Evolutionary conservation across 2,113 vertebrate genomes (phyloP), one percentile per base, ranked within the genome.

Genomic region (Ophiodon elongatus): DNA sequence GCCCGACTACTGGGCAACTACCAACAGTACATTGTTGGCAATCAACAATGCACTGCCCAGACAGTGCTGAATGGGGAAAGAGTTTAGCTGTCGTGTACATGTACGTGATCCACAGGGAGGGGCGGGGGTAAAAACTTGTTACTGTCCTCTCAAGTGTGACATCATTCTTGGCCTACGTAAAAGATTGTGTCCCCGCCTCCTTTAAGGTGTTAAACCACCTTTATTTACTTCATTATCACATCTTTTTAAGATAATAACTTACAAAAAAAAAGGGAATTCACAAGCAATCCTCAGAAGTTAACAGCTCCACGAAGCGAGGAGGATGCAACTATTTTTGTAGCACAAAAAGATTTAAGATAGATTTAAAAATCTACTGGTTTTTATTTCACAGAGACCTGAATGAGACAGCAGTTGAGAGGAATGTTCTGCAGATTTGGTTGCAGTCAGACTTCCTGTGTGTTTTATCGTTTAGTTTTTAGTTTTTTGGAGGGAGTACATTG

Each of bases 21-120:
- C 94, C 95, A 97, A 96, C 96, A 98, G 97, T 95, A 97, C 96
- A 97, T 98, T 98, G 97, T 97, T 98, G 97, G 95, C 94, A 94
- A 94, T 97, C 97, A 98, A 97, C 97, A 98, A 97, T 96, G 96
- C 96, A 96, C 97, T 33, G 96, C 96, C 96, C 96, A 93, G 87
- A 96, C 94, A 96, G 95, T 93, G 96, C 96, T 95, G 95, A 93
- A 95, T 91, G 92, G 91, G 93, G 92, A 90, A 8, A 92, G 93
- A 87, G 87, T 91, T 85, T 79, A 70, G 86, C 79, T 90, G 65
- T 85, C 39, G 70, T 87, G 69, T 65, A 77, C 70, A 64, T 72
- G 79, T 84, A 81, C 64, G 60, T 88, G 81, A 87, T 86, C 78
- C 76, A 82, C 85, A 76, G 79, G 88, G 66, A 41, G 71, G 57